Base-by-base conservation (phyloP, 2,888 invertebrate species). In the Lamellibrachia satsuma region DNA sequence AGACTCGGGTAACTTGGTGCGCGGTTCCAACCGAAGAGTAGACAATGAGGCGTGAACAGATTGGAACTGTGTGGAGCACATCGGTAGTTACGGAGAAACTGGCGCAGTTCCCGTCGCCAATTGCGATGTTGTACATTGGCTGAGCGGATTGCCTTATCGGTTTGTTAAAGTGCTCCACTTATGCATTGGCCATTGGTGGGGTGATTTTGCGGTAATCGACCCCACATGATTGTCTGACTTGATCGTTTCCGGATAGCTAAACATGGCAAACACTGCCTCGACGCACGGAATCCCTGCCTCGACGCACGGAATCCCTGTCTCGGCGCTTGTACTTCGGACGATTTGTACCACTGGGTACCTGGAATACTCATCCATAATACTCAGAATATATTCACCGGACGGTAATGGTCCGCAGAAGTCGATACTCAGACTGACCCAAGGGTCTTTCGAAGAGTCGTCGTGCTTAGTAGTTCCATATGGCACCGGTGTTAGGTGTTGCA, bases 141-240 rank as follows among this genome's bases (percentile, higher is more conserved):
- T 75, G 75, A 75, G 75, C 22, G 75, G 75, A 75, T 4, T 75
- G 75, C 75, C 75, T 22, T 75, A 75, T 15, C 22, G 75, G 75
- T 75, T 75, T 22, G 75, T 75, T 22, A 22, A 75, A 75, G 75
- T 75, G 15, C 92, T 94, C 94, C 7, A 91, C 94, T 92, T 91
- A 92, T 3, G 94, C 94, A 93, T 94, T 95, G n/a, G 94, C 94
- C 92, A 93, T 92, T 27, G 94, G 75, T 75, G 75, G 75, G 6
- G 75, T 75, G 75, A 22, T 75, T 75, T 75, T 75, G 75, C 75
- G 75, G 22, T 75, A 22, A 15, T 22, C 3, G n/a, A 75, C 75
- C n/a, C 22, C 75, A 75, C 22, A 1, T 75, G 75, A 75, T 75
- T 93, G 93, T 94, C 90, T 93, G 94, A 51, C 92, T 92, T 75